Evolutionary conservation across 53 echinoderm and acorn worm genomes (phyloP).

Genomic region (Crossaster papposus): DNA sequence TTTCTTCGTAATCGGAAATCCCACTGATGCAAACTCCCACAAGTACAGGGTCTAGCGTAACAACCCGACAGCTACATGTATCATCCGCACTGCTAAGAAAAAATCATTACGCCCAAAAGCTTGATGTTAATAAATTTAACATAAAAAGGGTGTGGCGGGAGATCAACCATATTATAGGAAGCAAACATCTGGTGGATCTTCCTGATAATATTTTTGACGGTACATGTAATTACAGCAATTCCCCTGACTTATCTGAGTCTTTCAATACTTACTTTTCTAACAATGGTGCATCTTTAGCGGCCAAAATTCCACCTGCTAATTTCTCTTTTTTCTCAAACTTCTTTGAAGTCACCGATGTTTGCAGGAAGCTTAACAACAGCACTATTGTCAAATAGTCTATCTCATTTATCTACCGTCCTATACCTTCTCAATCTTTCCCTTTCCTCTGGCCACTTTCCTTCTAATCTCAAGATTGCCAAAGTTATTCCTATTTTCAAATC

Average conservation of each 20-base stretch:
- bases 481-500: conserved; percentile 13
- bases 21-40: conserved; percentile 1
- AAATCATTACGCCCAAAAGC: conserved; percentile 2
- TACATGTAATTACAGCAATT: neutral
- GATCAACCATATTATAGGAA: conserved; percentile 15
- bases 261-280: conserved; percentile 15
- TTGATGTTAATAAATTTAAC: neutral
- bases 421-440: conserved; percentile 23
- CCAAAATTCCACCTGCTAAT: conserved; percentile 4
- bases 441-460: neutral
- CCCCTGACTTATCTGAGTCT: conserved; percentile 7
- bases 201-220: neutral
- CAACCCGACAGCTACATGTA: neutral
- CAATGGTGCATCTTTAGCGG: conserved; percentile 8
- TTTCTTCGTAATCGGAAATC: conserved; percentile 17
- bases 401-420: conserved; percentile 1
- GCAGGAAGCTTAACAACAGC: neutral
- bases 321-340: neutral
- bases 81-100: conserved; percentile 9
- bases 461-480: conserved; percentile 2
- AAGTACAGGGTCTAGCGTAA: conserved; percentile 13
- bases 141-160: neutral
- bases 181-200: neutral
- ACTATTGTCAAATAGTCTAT: neutral
- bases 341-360: neutral